phyloP scores from a whole-genome alignment of 2,797 vertebrate genomes.

The Tapera naevia region DNA sequence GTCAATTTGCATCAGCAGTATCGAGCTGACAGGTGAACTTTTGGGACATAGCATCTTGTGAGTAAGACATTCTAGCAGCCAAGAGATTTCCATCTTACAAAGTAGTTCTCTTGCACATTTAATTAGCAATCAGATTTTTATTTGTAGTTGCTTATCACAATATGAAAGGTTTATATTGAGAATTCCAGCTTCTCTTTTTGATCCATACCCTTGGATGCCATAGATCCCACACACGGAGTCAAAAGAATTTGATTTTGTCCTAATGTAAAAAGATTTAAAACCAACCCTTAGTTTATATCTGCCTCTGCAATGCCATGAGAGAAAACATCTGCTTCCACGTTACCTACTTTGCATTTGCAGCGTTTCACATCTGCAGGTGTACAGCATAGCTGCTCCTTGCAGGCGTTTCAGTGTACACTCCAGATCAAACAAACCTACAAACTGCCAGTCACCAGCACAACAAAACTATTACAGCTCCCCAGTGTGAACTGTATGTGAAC shows the following conservation, averaged over 20 bases:
- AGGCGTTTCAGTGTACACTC: neutral
- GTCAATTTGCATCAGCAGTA: neutral
- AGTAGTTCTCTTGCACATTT: neutral
- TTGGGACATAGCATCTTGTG: neutral
- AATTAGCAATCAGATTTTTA: neutral
- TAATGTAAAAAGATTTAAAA: neutral
- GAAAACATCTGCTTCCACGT: conserved; percentile 17
- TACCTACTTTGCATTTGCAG: conserved; percentile 39
- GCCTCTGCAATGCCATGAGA: neutral
- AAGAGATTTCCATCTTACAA: neutral
- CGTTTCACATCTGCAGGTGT: conserved; percentile 65
- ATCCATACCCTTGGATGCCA: neutral
- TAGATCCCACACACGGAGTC: neutral
- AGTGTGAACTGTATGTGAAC: neutral
- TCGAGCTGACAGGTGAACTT: neutral
- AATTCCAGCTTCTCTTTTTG: neutral
- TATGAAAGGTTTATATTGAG: neutral
- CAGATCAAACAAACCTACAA: neutral
- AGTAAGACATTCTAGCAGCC: neutral
- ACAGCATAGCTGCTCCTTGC: neutral
- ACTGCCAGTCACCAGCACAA: neutral
- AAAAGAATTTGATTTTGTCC: neutral
- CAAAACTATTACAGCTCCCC: neutral
- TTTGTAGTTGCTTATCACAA: neutral
- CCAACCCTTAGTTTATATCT: neutral